Conservation (phyloP, 2,113 vertebrate species). For the Aspidoscelis tigris region DNA sequence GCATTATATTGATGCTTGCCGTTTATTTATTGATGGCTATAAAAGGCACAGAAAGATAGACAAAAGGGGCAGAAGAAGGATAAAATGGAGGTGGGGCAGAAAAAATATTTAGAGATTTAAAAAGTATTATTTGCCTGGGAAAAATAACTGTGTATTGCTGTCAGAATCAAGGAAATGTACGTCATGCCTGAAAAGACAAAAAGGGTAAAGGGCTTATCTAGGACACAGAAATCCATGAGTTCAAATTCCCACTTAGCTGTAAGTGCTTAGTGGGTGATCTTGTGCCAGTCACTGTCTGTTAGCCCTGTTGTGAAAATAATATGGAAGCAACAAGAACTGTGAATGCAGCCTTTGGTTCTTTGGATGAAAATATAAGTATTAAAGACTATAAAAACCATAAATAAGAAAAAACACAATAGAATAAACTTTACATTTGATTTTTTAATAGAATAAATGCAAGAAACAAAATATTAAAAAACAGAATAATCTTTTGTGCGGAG, state of each 20-base stretch:
- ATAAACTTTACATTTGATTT: no score
- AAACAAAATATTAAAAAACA: not conserved
- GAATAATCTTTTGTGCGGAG: no score
- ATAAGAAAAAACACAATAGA: no score
- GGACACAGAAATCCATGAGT: no score
- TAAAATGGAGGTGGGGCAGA: not conserved
- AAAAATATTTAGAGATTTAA: not conserved
- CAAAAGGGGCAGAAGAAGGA: not conserved
- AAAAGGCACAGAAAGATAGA: conserved; percentile 18
- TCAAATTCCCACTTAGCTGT: no score
- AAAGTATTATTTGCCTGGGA: not conserved
- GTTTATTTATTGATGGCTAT: conserved; percentile 30
- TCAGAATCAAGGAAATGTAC: not conserved
- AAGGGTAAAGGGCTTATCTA: not conserved
- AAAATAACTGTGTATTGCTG: not conserved
- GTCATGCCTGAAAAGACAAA: not conserved
- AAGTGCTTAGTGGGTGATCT: no score
- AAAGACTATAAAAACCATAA: no score
- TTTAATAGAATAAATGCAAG: not conserved
- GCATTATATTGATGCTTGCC: conserved; percentile 17
- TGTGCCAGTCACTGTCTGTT: no score
- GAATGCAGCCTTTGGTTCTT: no score
- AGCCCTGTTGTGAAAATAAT: no score
- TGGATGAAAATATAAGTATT: no score
- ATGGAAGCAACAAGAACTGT: no score